Percentiles rank a stretch among this genome's conserved stretches.
These are phyloP conservation scores for Macrocentrus cingulum DNA, from an alignment of 1,140 invertebrate genomes.

Conservation along the genomic window DNA sequence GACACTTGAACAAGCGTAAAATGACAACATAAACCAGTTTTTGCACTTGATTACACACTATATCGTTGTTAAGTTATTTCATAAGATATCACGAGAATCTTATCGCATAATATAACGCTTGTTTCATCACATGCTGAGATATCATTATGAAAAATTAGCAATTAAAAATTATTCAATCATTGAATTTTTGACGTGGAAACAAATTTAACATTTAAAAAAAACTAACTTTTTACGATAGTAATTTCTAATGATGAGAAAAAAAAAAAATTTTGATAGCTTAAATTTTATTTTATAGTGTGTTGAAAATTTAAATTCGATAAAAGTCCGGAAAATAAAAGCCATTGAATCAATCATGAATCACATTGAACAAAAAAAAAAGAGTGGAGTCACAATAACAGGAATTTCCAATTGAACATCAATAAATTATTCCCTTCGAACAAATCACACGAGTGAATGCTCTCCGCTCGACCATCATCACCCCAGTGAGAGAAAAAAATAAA, in stretches of 20 bases:
- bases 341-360: too few species aligned
- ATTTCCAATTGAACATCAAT: constrained; percentile 11
- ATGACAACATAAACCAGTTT: constrained; percentile 19
- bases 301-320: too few species aligned
- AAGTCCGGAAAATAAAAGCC: too few species aligned
- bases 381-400: background rate
- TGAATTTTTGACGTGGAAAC: too few species aligned
- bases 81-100: constrained; percentile 14
- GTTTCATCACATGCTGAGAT: constrained; percentile 6
- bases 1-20: too few species aligned
- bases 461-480: constrained; percentile 1
- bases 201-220: background rate
- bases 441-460: constrained; percentile 10
- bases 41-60: constrained; percentile 17
- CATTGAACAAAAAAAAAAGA: too few species aligned
- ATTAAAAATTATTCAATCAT: too few species aligned
- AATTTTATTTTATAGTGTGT: too few species aligned
- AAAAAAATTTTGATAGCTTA: too few species aligned
- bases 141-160: too few species aligned
- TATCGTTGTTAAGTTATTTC: constrained; percentile 13
- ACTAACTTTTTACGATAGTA: too few species aligned
- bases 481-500: background rate
- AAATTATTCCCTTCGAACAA: constrained; percentile 4
- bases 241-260: too few species aligned
- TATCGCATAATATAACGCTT: background rate